Percentiles rank a stretch among this genome's conserved stretches.
Conservation (phyloP, 2,797 vertebrate genomes). For the Galagoides demidoff region DNA sequence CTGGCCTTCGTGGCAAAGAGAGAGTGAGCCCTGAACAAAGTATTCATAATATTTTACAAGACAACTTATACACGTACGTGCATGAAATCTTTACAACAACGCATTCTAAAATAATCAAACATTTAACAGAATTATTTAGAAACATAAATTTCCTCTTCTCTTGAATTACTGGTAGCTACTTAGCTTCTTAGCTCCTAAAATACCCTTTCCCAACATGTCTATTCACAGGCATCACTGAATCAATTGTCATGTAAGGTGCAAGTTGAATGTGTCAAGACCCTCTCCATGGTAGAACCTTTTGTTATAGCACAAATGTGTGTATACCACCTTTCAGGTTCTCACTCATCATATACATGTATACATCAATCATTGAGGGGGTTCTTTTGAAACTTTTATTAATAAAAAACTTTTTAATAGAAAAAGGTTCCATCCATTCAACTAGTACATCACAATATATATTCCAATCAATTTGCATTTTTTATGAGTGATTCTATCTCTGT, state of each 20-base stretch:
- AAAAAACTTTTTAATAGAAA: background rate
- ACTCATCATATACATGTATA: conserved; percentile 13
- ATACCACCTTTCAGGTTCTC: conserved; percentile 30
- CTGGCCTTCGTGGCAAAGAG: conserved; percentile 61
- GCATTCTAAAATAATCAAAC: conserved; percentile 52
- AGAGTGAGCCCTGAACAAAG: conserved; percentile 53
- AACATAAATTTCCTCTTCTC: conserved; percentile 34
- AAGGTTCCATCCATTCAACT: conserved; percentile 46
- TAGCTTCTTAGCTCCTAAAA: conserved; percentile 64
- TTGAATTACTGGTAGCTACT: conserved; percentile 28
- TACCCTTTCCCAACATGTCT: conserved; percentile 31
- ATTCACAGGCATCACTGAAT: conserved; percentile 66
- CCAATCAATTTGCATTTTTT: conserved; percentile 26
- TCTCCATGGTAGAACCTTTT: background rate
- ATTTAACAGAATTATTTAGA: conserved; percentile 62
- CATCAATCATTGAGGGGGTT: background rate
- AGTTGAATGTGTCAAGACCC: conserved; percentile 61
- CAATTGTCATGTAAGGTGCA: conserved; percentile 61
- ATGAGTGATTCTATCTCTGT: background rate
- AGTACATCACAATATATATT: background rate
- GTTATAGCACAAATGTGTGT: conserved; percentile 39
- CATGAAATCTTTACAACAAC: conserved; percentile 69
- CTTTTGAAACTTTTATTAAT: conserved; percentile 11
- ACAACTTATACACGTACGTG: conserved; percentile 62
- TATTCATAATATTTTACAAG: conserved; percentile 69